A percentile compares a stretch with the other conserved stretches of the same genome.
These are phyloP conservation scores for Amaurobius ferox DNA, from an alignment of 2,888 invertebrate species.

Conservation along the genomic window DNA sequence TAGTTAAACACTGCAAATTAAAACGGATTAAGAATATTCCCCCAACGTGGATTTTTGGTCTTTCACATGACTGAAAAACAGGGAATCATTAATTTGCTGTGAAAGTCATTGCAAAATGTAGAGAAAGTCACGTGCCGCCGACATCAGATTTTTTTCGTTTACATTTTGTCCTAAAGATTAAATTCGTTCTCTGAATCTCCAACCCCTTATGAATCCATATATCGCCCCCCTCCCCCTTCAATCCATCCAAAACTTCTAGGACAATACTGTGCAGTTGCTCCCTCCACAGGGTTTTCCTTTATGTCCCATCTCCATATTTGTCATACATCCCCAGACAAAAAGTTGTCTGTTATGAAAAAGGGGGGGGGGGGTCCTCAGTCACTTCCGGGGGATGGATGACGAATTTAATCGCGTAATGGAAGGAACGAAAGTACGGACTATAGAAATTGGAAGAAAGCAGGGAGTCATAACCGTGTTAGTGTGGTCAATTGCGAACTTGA, in stretches of 20 bases:
- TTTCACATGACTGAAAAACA: too few species aligned
- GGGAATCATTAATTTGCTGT: too few species aligned
- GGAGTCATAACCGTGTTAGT: neutral
- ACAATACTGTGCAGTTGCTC: neutral
- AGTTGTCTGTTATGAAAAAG: neutral
- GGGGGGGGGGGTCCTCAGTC: neutral
- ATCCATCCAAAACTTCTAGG: neutral
- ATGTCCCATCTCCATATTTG: neutral
- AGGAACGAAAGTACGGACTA: neutral
- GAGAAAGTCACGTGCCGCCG: too few species aligned
- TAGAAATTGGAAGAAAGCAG: neutral
- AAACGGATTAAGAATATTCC: too few species aligned
- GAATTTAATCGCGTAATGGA: conserved; percentile 57
- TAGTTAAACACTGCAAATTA: too few species aligned
- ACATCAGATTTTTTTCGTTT: too few species aligned
- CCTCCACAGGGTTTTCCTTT: neutral
- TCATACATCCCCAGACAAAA: neutral
- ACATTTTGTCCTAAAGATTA: too few species aligned
- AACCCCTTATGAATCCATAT: neutral
- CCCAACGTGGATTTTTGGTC: too few species aligned
- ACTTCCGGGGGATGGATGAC: conserved; percentile 12
- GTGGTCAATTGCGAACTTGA: neutral
- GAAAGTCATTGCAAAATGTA: too few species aligned
- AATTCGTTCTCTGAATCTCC: too few species aligned
- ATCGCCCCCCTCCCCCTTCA: neutral